phyloP scores from a whole-genome alignment of 1,140 invertebrate species.

The Trachymyrmex septentrionalis region DNA sequence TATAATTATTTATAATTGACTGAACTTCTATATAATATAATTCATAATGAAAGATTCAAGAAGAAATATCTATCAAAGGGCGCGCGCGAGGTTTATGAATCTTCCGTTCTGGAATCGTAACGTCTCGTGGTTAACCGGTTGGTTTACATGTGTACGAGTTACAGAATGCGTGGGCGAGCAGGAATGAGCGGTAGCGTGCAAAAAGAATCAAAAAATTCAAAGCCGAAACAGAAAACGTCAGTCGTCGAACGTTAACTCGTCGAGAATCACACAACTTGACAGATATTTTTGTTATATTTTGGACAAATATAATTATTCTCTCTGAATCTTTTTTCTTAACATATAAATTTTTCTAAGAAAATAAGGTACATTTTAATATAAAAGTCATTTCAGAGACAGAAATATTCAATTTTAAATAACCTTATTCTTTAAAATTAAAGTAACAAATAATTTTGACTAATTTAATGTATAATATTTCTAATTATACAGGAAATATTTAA shows the following conservation, averaged over 20 bases:
- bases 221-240: slow-evolving; percentile 61
- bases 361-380: background rate
- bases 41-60: slow-evolving; percentile 50
- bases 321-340: background rate
- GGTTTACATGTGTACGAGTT: slow-evolving; percentile 76
- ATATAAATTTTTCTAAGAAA: background rate
- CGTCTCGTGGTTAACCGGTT: slow-evolving; percentile 74
- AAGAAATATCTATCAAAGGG: slow-evolving; percentile 53
- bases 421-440: background rate
- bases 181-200: slow-evolving; percentile 70
- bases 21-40: slow-evolving; percentile 25
- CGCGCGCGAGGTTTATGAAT: slow-evolving; percentile 62
- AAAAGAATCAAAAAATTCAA: slow-evolving; percentile 64
- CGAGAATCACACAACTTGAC: background rate
- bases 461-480: background rate
- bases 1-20: background rate
- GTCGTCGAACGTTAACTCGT: slow-evolving; percentile 40
- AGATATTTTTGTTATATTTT: background rate
- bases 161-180: slow-evolving; percentile 74
- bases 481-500: background rate
- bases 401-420: background rate
- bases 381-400: background rate
- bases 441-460: background rate
- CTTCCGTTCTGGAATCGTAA: slow-evolving; percentile 45
- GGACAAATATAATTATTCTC: slow-evolving; percentile 15